A percentile compares a stretch with the other conserved stretches of the same genome.
phyloP scores from a whole-genome alignment of 1,140 invertebrate genomes.

The Belonocnema kinseyi region DNA sequence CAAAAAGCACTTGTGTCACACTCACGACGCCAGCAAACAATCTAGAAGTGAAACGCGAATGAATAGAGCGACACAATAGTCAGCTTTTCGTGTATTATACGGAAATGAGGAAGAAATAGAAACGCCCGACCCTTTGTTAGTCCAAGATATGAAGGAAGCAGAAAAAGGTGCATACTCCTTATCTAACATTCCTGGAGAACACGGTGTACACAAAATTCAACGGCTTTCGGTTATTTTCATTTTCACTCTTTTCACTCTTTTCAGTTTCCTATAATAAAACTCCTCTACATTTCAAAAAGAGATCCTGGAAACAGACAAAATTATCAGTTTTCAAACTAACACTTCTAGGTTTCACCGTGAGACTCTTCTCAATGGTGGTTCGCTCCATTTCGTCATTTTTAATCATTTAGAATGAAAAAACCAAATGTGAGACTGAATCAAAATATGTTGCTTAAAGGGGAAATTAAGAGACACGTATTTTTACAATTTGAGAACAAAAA shows the following conservation, averaged over 20 bases:
- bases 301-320: slow-evolving; percentile 20
- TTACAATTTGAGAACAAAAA: no score
- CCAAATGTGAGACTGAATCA: no score
- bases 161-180: slow-evolving; percentile 46
- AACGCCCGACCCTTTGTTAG: slow-evolving; percentile 65
- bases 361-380: no score
- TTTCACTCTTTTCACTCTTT: slow-evolving; percentile 6
- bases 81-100: not conserved
- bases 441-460: no score
- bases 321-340: not conserved
- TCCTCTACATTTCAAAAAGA: slow-evolving; percentile 26
- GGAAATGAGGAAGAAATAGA: slow-evolving; percentile 19
- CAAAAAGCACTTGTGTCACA: slow-evolving; percentile 46
- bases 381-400: no score
- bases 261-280: not conserved
- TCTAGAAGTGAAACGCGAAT: slow-evolving; percentile 22
- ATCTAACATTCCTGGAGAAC: slow-evolving; percentile 56
- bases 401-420: no score
- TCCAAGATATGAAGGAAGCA: slow-evolving; percentile 62
- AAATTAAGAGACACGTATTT: no score
- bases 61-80: not conserved
- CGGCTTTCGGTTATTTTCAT: not conserved
- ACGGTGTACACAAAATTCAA: slow-evolving; percentile 27
- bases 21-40: slow-evolving; percentile 36
- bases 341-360: no score